Percentiles rank a stretch among this genome's conserved stretches.
Conservation (phyloP, 2,797 vertebrate genomes). For the Labeo calbasu region DNA sequence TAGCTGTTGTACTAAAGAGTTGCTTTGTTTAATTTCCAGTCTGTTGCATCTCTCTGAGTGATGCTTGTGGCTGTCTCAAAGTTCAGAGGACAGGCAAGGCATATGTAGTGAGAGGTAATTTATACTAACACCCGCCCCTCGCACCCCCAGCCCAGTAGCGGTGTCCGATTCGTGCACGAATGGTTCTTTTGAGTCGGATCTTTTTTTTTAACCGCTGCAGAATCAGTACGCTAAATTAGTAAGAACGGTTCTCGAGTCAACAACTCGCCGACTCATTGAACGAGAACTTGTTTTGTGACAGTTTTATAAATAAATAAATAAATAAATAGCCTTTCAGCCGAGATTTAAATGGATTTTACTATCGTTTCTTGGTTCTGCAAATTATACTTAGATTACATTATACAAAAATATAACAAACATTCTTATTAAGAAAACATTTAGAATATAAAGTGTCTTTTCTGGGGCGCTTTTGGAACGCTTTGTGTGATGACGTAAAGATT, state of each 20-base stretch:
- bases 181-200: constrained; percentile 25
- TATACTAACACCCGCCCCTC: constrained; percentile 73
- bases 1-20: background rate
- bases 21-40: constrained; percentile 60
- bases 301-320: background rate
- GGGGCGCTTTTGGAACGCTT: background rate
- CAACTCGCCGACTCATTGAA: background rate
- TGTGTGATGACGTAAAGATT: background rate
- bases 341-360: background rate
- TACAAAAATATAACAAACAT: background rate
- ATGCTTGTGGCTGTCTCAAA: constrained; percentile 77
- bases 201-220: background rate
- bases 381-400: background rate
- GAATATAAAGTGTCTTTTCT: too few relatives aligned
- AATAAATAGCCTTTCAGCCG: background rate
- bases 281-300: background rate
- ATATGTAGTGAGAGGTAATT: constrained; percentile 74
- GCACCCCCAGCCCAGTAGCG: constrained; percentile 54
- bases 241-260: background rate
- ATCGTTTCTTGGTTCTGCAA: background rate
- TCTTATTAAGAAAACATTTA: background rate
- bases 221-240: background rate
- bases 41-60: constrained; percentile 63
- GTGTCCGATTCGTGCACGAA: constrained; percentile 16
- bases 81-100: constrained; percentile 76